A percentile compares a stretch with the other conserved stretches of the same genome.
Conservation (phyloP, 2,113 vertebrate genomes). For the Varanus komodoensis region DNA sequence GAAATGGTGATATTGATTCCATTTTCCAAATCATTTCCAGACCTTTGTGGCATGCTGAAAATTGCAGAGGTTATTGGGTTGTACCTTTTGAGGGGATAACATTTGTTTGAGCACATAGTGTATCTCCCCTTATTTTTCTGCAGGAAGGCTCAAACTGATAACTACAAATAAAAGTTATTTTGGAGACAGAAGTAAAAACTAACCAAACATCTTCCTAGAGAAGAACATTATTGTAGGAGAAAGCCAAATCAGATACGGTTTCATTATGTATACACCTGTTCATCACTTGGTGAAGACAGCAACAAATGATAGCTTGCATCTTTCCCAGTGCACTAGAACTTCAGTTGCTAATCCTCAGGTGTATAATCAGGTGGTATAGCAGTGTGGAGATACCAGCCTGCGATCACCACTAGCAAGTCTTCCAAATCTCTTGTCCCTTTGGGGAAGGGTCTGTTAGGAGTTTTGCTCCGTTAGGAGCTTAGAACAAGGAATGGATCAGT, state of each 20-base stretch:
- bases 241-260: background rate
- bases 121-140: background rate
- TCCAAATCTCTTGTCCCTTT: background rate
- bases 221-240: background rate
- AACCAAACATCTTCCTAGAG: background rate
- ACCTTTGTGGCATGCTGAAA: constrained; percentile 45
- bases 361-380: background rate
- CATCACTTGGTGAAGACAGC: background rate
- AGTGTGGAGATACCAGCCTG: background rate
- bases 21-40: constrained; percentile 42
- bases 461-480: background rate
- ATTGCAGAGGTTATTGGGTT: constrained; percentile 2
- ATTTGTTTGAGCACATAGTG: background rate
- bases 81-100: constrained; percentile 2
- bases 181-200: constrained; percentile 18
- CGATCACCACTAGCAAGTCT: background rate
- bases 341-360: background rate
- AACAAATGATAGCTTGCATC: background rate
- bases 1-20: constrained; percentile 26
- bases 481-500: background rate
- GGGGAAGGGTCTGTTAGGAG: constrained; percentile 43
- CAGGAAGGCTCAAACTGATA: constrained; percentile 31
- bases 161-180: constrained; percentile 37
- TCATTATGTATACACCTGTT: background rate
- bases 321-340: background rate